These are phyloP conservation scores for Auanema freiburgensis DNA, from an alignment of 2,888 invertebrate species.

Conservation along the genomic window DNA sequence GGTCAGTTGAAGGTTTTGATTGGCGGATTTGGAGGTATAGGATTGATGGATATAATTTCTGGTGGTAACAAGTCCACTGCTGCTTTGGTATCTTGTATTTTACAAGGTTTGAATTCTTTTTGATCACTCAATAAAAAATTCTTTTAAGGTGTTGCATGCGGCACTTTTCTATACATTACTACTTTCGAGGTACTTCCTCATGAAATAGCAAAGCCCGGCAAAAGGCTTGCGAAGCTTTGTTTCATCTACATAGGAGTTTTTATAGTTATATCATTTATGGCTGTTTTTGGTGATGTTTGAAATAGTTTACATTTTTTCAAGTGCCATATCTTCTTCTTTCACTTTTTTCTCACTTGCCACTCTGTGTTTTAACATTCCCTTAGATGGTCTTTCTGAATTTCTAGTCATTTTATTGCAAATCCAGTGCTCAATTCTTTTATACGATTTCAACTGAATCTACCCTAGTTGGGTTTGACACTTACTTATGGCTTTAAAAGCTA, in stretches of 20 bases:
- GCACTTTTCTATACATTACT: constrained; percentile 91
- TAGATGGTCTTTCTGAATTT: neutral
- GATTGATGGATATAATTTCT: constrained; percentile 64
- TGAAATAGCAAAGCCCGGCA: constrained; percentile 66
- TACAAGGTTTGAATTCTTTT: constrained; percentile 38
- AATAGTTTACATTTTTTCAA: neutral
- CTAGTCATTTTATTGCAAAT: no score
- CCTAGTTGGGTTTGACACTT: no score
- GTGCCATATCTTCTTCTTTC: neutral
- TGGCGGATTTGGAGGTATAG: constrained; percentile 72
- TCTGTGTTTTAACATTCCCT: neutral
- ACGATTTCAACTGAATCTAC: no score
- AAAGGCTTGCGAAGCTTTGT: constrained; percentile 51
- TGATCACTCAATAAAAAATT: neutral
- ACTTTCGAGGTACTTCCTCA: constrained; percentile 83
- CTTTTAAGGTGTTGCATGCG: constrained; percentile 80
- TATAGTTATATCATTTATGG: constrained; percentile 52
- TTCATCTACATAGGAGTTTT: constrained; percentile 54
- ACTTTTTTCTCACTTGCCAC: neutral
- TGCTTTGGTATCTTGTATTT: constrained; percentile 46
- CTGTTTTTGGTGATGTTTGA: constrained; percentile 42
- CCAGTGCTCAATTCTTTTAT: no score
- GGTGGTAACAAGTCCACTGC: constrained; percentile 68
- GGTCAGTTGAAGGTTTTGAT: constrained; percentile 71
- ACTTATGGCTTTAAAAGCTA: no score